Conservation (phyloP, 1,140 invertebrate species). For the Drosophila ironensis region DNA sequence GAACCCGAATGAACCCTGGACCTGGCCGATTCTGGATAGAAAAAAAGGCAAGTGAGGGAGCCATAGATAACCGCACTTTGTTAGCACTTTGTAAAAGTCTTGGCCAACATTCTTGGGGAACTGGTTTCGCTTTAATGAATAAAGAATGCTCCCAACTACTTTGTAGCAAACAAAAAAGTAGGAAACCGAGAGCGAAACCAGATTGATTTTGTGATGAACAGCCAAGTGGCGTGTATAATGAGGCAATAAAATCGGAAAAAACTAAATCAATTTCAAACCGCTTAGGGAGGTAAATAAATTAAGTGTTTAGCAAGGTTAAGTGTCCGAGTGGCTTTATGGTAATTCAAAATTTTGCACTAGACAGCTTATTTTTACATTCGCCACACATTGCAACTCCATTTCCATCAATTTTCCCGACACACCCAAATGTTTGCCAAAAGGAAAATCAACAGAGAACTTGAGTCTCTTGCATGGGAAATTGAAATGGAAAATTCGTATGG, state of each 20-base stretch:
- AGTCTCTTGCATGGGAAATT: constrained; percentile 25
- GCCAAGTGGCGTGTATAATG: not conserved
- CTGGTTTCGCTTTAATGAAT: constrained; percentile 24
- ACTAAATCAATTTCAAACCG: not conserved
- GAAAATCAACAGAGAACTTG: constrained; percentile 33
- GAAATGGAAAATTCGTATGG: constrained; percentile 38
- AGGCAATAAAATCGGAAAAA: not conserved
- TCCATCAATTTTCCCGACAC: not conserved
- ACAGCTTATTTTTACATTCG: no score
- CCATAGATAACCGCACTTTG: no score
- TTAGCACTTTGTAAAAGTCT: constrained; percentile 9
- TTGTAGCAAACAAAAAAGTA: not conserved
- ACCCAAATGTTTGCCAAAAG: constrained; percentile 22
- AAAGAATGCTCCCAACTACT: constrained; percentile 5
- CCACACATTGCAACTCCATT: constrained; percentile 11
- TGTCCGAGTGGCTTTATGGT: no score
- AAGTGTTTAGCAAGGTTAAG: not conserved
- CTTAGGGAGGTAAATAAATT: not conserved
- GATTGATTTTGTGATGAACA: constrained; percentile 11
- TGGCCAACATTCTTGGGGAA: constrained; percentile 17
- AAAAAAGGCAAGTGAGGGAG: no score
- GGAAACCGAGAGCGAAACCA: constrained; percentile 21
- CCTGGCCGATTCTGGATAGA: constrained; percentile 23
- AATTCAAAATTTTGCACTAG: not conserved
- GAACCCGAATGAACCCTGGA: constrained; percentile 47